These are phyloP conservation scores for Zosterops borbonicus DNA, from an alignment of 2,113 vertebrate genomes.

Conservation along the genomic window DNA sequence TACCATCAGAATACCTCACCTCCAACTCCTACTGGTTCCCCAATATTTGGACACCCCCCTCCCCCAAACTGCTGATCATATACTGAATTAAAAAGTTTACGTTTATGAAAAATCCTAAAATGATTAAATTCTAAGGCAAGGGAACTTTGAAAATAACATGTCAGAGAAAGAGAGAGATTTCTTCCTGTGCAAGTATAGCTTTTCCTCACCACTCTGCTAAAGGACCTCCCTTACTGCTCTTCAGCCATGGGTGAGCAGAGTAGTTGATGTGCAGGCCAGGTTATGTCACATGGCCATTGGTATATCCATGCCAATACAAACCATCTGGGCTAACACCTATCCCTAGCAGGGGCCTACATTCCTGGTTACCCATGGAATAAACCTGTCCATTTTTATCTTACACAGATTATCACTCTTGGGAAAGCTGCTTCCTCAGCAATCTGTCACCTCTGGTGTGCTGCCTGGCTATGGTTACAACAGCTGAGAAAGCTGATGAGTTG, in stretches of 20 bases:
- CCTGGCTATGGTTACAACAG: background rate
- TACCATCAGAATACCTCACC: background rate
- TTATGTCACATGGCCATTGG: background rate
- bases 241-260: background rate
- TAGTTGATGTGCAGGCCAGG: background rate
- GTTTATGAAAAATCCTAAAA: background rate
- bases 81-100: background rate
- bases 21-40: background rate
- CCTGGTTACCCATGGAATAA: background rate
- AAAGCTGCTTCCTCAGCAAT: background rate
- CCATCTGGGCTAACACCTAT: background rate
- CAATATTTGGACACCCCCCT: fast-evolving
- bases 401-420: background rate
- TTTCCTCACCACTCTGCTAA: background rate
- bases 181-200: background rate
- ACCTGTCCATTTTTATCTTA: background rate
- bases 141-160: background rate
- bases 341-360: background rate
- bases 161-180: background rate
- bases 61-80: fast-evolving
- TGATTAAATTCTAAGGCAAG: background rate
- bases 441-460: background rate
- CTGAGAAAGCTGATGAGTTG: background rate
- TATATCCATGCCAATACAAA: background rate
- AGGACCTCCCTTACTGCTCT: background rate